These are phyloP conservation scores for Laodelphax striatellus DNA, from an alignment of 1,140 invertebrate genomes.

Conservation along the genomic window DNA sequence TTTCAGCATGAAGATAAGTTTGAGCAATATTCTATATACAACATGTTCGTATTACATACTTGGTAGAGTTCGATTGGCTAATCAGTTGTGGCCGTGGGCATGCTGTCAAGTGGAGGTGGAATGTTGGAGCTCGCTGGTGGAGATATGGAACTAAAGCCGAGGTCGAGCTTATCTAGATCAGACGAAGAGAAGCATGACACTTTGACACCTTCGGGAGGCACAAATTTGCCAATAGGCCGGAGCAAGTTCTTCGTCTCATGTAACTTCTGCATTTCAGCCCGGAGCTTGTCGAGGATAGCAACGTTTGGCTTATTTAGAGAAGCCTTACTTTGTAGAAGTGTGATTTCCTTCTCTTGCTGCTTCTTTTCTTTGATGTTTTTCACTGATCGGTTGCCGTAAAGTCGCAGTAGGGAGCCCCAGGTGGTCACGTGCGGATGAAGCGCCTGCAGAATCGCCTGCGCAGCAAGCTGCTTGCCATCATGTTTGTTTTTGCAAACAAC, in stretches of 20 bases:
- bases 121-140: too few relatives aligned
- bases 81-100: too few relatives aligned
- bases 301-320: constrained; percentile 85
- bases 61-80: too few relatives aligned
- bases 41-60: too few relatives aligned
- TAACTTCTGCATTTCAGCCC: constrained; percentile 77
- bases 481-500: constrained; percentile 90
- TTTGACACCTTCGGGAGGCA: neutral
- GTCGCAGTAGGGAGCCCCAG: constrained; percentile 86
- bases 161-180: constrained; percentile 7
- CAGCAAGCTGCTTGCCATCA: constrained; percentile 93
- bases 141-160: too few relatives aligned
- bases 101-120: too few relatives aligned
- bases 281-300: constrained; percentile 83
- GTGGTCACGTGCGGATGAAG: constrained; percentile 85
- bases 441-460: constrained; percentile 84
- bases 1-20: too few relatives aligned
- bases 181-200: constrained; percentile 4
- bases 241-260: constrained; percentile 28
- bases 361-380: constrained; percentile 92
- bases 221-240: constrained; percentile 5
- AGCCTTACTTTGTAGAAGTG: constrained; percentile 78
- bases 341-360: constrained; percentile 88
- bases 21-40: too few relatives aligned
- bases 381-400: constrained; percentile 87